phyloP scores from a whole-genome alignment of 2,113 vertebrate species.

The Recurvirostra avosetta region DNA sequence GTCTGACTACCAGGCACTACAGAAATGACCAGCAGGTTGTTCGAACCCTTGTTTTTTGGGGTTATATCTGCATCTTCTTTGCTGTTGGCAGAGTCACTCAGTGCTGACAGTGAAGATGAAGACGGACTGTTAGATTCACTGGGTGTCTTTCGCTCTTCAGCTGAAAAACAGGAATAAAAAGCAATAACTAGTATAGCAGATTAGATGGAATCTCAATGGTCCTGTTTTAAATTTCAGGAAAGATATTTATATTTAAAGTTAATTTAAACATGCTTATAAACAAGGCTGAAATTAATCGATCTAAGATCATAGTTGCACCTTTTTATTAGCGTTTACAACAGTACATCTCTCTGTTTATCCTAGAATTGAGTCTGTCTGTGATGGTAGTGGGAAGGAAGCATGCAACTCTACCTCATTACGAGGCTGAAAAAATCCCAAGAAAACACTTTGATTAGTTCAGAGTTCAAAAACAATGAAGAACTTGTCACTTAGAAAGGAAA shows the following conservation, averaged over 20 bases:
- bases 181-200: neutral
- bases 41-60: conserved; percentile 85
- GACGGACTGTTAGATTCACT: conserved; percentile 91
- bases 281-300: neutral
- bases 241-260: neutral
- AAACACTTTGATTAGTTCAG: neutral
- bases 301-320: neutral
- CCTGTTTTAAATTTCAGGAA: neutral
- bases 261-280: neutral
- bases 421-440: neutral
- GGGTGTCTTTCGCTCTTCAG: conserved; percentile 79
- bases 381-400: neutral
- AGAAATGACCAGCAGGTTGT: conserved; percentile 89
- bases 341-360: neutral
- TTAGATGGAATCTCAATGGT: neutral
- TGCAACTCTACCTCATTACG: neutral
- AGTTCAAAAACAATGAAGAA: neutral
- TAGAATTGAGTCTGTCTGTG: neutral
- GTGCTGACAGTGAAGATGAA: conserved; percentile 93
- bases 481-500: neutral
- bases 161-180: conserved; percentile 52
- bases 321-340: neutral
- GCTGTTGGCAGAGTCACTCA: conserved; percentile 96
- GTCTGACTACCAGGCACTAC: conserved; percentile 87
- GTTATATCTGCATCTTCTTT: conserved; percentile 88